Evolutionary conservation across 2,797 vertebrate species (phyloP).

Genomic region (Lacerta agilis): DNA sequence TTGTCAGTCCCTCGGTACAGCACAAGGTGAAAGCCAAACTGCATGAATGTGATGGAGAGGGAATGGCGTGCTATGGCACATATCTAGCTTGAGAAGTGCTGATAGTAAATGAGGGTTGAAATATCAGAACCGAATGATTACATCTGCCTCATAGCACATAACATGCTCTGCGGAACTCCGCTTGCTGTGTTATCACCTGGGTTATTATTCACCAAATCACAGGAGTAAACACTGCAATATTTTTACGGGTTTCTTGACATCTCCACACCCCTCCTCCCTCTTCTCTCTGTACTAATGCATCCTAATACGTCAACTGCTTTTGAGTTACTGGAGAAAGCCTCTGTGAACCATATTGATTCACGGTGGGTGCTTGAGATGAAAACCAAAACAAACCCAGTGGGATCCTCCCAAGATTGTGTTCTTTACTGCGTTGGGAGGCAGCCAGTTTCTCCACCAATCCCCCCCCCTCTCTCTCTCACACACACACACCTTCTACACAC

Average conservation of each 20-base stretch:
- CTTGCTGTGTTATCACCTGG: conserved; percentile 11
- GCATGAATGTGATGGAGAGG: background rate
- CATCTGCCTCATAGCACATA: background rate
- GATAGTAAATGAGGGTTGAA: conserved; percentile 26
- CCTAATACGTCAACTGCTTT: conserved; percentile 1
- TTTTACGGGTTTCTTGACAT: conserved; percentile 30
- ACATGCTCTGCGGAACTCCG: background rate
- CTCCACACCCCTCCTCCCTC: conserved; percentile 37
- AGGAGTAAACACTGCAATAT: conserved; percentile 33
- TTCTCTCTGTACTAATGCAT: conserved; percentile 28
- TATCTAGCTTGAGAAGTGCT: background rate
- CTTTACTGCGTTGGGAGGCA: conserved; percentile 22
- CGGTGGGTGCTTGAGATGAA: background rate
- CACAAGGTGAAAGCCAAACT: conserved; percentile 20
- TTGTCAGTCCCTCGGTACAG: conserved; percentile 31
- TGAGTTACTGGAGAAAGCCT: conserved; percentile 36
- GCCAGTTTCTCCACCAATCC: background rate
- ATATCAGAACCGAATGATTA: conserved; percentile 17
- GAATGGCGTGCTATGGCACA: background rate
- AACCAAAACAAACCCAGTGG: conserved; percentile 42
- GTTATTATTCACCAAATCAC: conserved; percentile 24
- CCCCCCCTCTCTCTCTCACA: background rate
- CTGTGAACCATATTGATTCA: conserved; percentile 21
- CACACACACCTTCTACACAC: background rate
- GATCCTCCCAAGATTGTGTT: conserved; percentile 23